Conservation (phyloP, 2,113 vertebrate species). For the Pluvialis apricaria region DNA sequence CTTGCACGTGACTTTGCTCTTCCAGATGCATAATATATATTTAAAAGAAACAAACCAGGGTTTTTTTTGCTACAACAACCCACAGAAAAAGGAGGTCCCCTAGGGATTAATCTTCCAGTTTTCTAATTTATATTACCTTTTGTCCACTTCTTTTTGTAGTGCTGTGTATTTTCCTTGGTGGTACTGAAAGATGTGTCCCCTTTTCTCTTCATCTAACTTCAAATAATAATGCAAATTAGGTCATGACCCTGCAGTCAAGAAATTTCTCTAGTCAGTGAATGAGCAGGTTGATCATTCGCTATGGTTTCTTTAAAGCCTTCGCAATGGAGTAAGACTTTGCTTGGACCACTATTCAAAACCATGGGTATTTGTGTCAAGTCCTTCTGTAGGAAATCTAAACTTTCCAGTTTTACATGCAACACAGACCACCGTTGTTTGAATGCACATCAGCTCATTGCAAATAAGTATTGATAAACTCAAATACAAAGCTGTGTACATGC, state of each 20-base stretch:
- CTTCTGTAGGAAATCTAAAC: not conserved
- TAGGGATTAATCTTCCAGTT: not conserved
- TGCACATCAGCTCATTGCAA: not conserved
- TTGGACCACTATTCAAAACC: not conserved
- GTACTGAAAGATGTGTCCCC: not conserved
- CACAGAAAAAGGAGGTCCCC: not conserved
- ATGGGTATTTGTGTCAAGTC: not conserved
- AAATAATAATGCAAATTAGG: not conserved
- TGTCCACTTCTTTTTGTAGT: not conserved
- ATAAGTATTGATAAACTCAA: not conserved
- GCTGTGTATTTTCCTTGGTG: not conserved
- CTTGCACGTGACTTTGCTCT: not conserved
- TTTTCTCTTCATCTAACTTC: not conserved
- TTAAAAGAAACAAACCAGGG: not conserved
- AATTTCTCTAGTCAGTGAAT: not conserved
- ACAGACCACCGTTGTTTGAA: not conserved
- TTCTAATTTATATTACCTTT: not conserved
- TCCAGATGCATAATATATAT: not conserved
- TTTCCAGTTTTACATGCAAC: not conserved
- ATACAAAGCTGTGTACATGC: not conserved
- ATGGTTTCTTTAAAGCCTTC: not conserved
- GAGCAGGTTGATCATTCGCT: not conserved
- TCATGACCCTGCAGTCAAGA: not conserved
- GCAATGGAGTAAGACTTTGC: not conserved
- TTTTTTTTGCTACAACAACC: not conserved